Evolutionary conservation across 2,888 invertebrate species (phyloP), one percentile per base, ranked within the genome.

Genomic region (Drosophila borborema): DNA sequence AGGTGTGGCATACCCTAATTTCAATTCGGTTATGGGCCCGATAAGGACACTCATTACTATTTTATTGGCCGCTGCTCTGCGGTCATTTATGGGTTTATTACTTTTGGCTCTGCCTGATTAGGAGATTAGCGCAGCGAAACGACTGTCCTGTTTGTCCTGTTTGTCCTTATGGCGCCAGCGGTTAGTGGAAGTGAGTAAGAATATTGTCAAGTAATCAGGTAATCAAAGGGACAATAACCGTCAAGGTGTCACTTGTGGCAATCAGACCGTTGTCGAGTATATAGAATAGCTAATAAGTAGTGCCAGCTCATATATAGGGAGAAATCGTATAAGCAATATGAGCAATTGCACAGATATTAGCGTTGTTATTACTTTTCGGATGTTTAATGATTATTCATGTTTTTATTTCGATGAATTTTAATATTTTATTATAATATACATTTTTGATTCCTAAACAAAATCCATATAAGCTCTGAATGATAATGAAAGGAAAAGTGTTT

Each of bases 41-140:
- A 77, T 66, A 77, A 69, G 77, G 61, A 66, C 43, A n/a, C 46
- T 36, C 40, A 70, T 77, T 70, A 74, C 59, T 38, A 73, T 77
- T 73, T 69, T 61, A 77, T 55, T 63, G 31, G 14, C n/a, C 55
- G 62, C 3, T 34, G 16, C 23, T 9, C 62, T 46, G 36, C 36
- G 45, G 20, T 31, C 40, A 51, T 40, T 40, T 46, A 48, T 45
- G 38, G 62, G 53, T 54, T 77, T 58, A 69, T 77, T 62, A 66
- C 73, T 36, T 64, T 66, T 54, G 56, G 56, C 51, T 45, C 28
- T 18, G 51, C n/a, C 59, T 43, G 73, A 66, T 77, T 69, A 73
- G 53, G 9, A 64, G 49, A 69, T 73, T 66, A 51, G 54, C 45
- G 7, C 9, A 36, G 43, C 41, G 28, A n/a, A n/a, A 3, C 14